These are phyloP conservation scores for Leptinotarsa lineolata DNA, from an alignment of 1,140 invertebrate species.

Conservation along the genomic window DNA sequence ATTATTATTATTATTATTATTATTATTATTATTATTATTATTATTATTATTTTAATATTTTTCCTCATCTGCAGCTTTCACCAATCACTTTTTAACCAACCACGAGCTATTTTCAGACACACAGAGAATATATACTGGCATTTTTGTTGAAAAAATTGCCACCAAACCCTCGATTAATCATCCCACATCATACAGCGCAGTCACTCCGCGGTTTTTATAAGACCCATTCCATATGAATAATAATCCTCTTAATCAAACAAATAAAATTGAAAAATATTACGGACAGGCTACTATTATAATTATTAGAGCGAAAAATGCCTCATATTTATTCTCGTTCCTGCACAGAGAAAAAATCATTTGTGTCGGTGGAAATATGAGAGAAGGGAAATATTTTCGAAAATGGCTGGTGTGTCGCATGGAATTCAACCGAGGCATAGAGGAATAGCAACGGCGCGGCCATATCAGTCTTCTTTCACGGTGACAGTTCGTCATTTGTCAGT, in stretches of 20 bases:
- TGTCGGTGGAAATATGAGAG: conserved; percentile 49
- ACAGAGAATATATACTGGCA: background rate
- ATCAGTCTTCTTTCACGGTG: conserved; percentile 58
- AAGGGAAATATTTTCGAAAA: conserved; percentile 55
- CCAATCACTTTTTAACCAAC: too few relatives aligned
- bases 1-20: too few relatives aligned
- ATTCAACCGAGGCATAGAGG: conserved; percentile 48
- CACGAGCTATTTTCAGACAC: too few relatives aligned
- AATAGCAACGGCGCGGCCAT: conserved; percentile 54
- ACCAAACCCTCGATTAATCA: background rate
- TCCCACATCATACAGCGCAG: conserved; percentile 10
- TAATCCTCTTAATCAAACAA: conserved; percentile 42
- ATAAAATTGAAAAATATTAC: conserved; percentile 50
- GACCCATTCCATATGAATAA: conserved; percentile 34
- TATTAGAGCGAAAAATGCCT: conserved; percentile 49
- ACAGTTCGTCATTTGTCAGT: conserved; percentile 58
- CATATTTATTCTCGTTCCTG: conserved; percentile 53
- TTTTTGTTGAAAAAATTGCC: background rate
- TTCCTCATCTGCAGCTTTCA: too few relatives aligned
- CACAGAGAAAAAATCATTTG: conserved; percentile 50
- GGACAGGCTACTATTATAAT: conserved; percentile 48
- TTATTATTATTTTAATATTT: too few relatives aligned
- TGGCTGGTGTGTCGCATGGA: conserved; percentile 52
- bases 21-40: too few relatives aligned
- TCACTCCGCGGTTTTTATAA: conserved; percentile 27